Conservation (phyloP, 2,888 invertebrate genomes). For the Hololepta plana region DNA sequence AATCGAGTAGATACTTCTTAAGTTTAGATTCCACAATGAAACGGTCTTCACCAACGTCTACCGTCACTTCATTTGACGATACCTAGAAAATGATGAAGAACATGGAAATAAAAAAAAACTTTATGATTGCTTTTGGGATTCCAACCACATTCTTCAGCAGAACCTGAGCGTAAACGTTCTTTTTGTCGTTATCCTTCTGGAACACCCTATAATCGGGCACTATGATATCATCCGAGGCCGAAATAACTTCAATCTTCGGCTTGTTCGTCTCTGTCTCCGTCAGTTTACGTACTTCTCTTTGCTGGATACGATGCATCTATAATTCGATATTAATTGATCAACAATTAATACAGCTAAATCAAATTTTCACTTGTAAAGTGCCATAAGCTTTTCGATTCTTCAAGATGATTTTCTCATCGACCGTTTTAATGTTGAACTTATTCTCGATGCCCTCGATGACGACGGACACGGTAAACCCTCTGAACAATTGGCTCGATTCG, state of each 20-base stretch:
- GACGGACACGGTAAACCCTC: constrained; percentile 61
- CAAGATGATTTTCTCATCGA: constrained; percentile 45
- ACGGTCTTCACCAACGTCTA: constrained; percentile 61
- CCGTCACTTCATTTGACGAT: constrained; percentile 38
- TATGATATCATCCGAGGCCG: constrained; percentile 17
- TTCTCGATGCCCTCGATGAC: constrained; percentile 61
- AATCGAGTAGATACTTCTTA: constrained; percentile 42
- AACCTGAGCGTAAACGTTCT: constrained; percentile 41
- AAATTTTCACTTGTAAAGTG: constrained; percentile 35
- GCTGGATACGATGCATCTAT: constrained; percentile 29
- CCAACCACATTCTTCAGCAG: constrained; percentile 32
- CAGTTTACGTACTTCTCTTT: constrained; percentile 37
- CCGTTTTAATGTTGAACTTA: constrained; percentile 57
- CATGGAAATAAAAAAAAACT: constrained; percentile 3
- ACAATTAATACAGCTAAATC: not conserved
- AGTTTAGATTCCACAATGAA: constrained; percentile 46
- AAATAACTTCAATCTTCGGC: constrained; percentile 20
- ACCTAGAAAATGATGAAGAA: not conserved
- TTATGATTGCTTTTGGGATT: constrained; percentile 2
- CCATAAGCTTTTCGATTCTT: constrained; percentile 61
- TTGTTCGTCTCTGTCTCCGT: constrained; percentile 10
- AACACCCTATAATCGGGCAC: constrained; percentile 40
- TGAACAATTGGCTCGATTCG: constrained; percentile 47
- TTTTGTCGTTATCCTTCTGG: constrained; percentile 35
- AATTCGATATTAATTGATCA: not conserved